Percentiles rank a stretch among this genome's conserved stretches.
Evolutionary conservation across 2,113 vertebrate genomes (phyloP).

Genomic region (Apaloderma vittatum): DNA sequence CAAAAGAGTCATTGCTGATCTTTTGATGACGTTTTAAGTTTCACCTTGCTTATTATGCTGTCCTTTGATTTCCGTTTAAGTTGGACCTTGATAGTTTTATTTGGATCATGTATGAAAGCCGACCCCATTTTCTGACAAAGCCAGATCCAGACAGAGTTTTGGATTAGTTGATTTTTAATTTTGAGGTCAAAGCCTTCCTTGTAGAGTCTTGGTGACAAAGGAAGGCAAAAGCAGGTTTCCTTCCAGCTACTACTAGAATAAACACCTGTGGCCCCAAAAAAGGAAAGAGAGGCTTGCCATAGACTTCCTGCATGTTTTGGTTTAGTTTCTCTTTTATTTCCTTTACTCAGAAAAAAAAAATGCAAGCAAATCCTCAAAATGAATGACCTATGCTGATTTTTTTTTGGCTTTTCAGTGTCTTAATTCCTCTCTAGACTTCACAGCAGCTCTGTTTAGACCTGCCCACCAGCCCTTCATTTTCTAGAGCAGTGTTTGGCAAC

Average conservation of each 20-base stretch:
- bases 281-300: background rate
- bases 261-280: background rate
- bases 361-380: background rate
- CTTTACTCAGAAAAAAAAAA: background rate
- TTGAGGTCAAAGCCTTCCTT: background rate
- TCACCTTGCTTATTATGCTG: background rate
- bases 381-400: background rate
- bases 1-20: background rate
- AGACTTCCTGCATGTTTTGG: background rate
- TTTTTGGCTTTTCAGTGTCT: background rate
- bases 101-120: background rate
- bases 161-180: background rate
- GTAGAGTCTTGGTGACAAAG: background rate
- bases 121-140: background rate
- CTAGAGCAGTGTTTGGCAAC: background rate
- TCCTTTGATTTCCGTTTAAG: background rate
- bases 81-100: background rate
- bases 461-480: background rate
- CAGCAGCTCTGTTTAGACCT: background rate
- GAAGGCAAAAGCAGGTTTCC: background rate
- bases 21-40: background rate
- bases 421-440: background rate
- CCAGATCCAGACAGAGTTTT: background rate
- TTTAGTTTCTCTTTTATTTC: background rate
- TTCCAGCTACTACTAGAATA: background rate